These are phyloP conservation scores for Caenorhabditis virilis DNA, from an alignment of 2,888 invertebrate species.

Conservation along the genomic window DNA sequence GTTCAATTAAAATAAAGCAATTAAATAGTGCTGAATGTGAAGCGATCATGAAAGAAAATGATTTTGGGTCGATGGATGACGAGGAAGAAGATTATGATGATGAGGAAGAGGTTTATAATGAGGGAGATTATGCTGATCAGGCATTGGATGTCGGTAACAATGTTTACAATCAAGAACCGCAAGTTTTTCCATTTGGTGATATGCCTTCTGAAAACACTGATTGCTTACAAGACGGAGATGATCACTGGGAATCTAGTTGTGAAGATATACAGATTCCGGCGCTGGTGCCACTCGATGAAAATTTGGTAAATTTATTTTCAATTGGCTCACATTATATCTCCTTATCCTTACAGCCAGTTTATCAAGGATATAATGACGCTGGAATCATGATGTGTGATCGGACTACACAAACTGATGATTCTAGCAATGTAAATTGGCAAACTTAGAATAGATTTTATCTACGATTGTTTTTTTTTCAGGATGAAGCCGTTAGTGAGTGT, in stretches of 20 bases:
- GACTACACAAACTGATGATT: conserved; percentile 16
- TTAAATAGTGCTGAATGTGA: conserved; percentile 4
- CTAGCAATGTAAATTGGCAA: too few relatives aligned
- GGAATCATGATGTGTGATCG: conserved; percentile 9
- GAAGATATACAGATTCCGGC: background rate
- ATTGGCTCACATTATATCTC: background rate
- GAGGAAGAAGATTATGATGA: conserved; percentile 10
- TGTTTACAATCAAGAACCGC: too few relatives aligned
- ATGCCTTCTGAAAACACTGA: too few relatives aligned
- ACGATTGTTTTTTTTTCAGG: too few relatives aligned
- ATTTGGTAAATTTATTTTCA: background rate
- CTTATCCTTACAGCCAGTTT: conserved; percentile 1
- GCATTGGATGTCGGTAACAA: conserved; percentile 5
- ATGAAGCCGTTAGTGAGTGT: background rate
- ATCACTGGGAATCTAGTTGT: background rate
- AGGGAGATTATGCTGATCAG: conserved; percentile 17
- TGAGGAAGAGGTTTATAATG: conserved; percentile 25
- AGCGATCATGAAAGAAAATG: conserved; percentile 7
- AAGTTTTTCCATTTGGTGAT: too few relatives aligned
- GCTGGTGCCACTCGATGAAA: background rate
- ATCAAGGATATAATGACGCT: conserved; percentile 9
- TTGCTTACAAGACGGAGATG: conserved; percentile 1
- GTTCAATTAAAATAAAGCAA: too few relatives aligned
- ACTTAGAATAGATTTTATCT: too few relatives aligned
- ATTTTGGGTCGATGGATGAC: too few relatives aligned